Conservation (phyloP, 2,797 vertebrate species). For the Spondyliosoma cantharus region DNA sequence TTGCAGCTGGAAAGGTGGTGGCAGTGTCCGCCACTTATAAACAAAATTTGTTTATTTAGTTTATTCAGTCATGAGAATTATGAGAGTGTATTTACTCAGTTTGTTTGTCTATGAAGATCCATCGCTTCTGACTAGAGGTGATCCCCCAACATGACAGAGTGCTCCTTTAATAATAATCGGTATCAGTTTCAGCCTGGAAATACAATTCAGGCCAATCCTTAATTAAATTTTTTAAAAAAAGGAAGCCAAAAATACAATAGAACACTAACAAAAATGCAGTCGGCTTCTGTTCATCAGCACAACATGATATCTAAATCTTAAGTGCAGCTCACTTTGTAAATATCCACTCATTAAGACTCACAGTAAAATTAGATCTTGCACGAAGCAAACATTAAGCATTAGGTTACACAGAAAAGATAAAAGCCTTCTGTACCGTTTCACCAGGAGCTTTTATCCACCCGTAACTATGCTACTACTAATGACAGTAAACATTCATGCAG, state of each 20-base stretch:
- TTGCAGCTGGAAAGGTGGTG: too few species aligned
- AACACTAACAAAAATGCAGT: background rate
- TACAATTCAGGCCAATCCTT: background rate
- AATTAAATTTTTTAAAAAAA: background rate
- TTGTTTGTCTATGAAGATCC: too few species aligned
- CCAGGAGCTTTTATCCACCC: constrained; percentile 44
- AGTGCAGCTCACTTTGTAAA: constrained; percentile 37
- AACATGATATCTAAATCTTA: constrained; percentile 19
- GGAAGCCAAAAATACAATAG: background rate
- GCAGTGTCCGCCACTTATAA: too few species aligned
- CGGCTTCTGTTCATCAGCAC: constrained; percentile 11
- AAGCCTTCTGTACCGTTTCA: constrained; percentile 42
- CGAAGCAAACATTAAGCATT: constrained; percentile 55
- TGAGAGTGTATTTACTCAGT: too few species aligned
- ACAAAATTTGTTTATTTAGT: too few species aligned
- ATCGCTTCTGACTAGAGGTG: too few species aligned
- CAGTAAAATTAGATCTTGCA: constrained; percentile 50
- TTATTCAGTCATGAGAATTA: too few species aligned
- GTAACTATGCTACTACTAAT: constrained; percentile 39
- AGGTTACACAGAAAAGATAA: constrained; percentile 56
- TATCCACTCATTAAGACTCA: constrained; percentile 46
- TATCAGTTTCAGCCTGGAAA: too few species aligned
- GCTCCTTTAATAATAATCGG: too few species aligned
- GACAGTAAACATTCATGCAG: constrained; percentile 55
- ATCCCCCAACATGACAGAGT: too few species aligned